Evolutionary conservation across 2,113 vertebrate species (phyloP), one percentile per base, ranked within the genome.

Genomic region (Strix aluco): DNA sequence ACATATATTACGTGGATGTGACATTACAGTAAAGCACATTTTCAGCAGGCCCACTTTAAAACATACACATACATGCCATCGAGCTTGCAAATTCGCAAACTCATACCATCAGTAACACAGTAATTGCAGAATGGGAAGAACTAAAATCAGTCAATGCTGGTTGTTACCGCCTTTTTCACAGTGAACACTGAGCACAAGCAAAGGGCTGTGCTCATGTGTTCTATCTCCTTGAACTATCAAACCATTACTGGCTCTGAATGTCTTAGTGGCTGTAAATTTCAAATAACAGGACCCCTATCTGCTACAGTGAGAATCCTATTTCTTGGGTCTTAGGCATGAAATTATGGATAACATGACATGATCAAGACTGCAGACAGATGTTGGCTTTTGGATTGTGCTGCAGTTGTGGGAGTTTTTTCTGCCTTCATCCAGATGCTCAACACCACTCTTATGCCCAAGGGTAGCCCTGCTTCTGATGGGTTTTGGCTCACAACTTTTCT

Each of bases 101-200:
- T 61, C 36, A 23, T 5, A 29, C 30, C 51, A 58, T 18, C 66
- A 72, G 61, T 61, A 89, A 52, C 27, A 59, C 44, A 38, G 30
- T 10, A 79, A 75, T 0, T 51, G 21, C 22, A 15, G 38, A 55
- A 59, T 1, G 15, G 23, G 29, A 84, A 38, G 72, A 75, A 75
- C 20, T 70, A 40, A 72, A 85, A 61, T 19, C 47, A 46, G 16
- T 8, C 40, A 32, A 0, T 18, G n/a, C 42, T 51, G 78, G 40
- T 22, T 54, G 7, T 42, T 70, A 59, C 26, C 81, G 59, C 29
- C 47, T 63, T 44, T 57, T 54, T 42, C 29, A 78, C 5, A 14
- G 46, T 1, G 9, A 86, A 57, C 0, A 1, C 1, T 2, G 32
- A 59, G 66, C 49, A 57, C 34, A 34, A 52, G n/a, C 0, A 0